Conservation (phyloP, 2,797 vertebrate genomes). For the Ciconia nigra region DNA sequence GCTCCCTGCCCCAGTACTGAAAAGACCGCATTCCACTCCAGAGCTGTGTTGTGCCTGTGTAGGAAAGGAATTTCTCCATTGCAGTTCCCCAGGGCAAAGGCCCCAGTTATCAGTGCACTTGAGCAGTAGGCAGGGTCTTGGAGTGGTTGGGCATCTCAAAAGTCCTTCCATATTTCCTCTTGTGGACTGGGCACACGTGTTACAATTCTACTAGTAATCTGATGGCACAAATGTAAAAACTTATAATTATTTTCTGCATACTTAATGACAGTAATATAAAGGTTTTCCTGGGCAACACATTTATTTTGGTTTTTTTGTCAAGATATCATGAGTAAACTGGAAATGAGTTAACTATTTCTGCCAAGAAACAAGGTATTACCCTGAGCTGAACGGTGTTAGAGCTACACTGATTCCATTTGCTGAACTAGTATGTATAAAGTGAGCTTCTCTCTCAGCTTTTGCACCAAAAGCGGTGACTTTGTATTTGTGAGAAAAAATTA, state of each 20-base stretch:
- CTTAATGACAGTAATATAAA: not conserved
- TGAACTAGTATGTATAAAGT: not conserved
- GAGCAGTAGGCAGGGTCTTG: not conserved
- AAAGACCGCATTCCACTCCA: not conserved
- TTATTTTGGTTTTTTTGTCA: not conserved
- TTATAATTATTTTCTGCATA: not conserved
- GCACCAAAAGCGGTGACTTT: not conserved
- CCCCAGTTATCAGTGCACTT: fast-evolving
- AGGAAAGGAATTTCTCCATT: not conserved
- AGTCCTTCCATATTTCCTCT: not conserved
- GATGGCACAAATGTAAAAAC: not conserved
- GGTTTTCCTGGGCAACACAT: not conserved
- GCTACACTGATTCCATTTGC: not conserved
- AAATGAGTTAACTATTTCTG: not conserved
- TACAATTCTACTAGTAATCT: not conserved
- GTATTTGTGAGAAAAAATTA: not conserved
- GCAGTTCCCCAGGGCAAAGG: not conserved
- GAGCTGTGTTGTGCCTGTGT: not conserved
- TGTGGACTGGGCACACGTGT: not conserved
- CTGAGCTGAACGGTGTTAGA: not conserved
- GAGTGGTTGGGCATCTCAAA: not conserved
- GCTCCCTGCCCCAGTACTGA: not conserved
- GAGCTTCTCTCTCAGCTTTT: not conserved
- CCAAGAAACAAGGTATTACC: not conserved
- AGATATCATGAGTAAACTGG: not conserved